These are phyloP conservation scores for Morinoia aosen DNA, from an alignment of 2,888 invertebrate genomes.

Conservation along the genomic window DNA sequence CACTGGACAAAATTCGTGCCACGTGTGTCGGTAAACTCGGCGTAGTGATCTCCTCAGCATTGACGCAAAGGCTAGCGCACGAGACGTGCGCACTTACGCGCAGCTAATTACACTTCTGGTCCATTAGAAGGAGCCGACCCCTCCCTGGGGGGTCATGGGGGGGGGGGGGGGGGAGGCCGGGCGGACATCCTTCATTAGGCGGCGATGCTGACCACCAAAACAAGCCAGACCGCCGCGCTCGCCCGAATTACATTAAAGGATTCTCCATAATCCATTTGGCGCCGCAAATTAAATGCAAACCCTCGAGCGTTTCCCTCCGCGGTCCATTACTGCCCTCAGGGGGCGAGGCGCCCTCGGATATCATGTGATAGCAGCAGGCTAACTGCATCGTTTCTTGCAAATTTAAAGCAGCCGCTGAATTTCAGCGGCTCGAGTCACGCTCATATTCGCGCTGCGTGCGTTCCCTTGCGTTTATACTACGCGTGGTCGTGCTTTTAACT, in stretches of 20 bases:
- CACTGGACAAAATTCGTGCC: too few species aligned
- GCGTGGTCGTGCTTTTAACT: not conserved
- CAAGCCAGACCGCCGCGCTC: constrained; percentile 10
- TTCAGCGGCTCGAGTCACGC: not conserved
- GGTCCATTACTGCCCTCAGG: constrained; percentile 3
- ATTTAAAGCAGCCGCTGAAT: not conserved
- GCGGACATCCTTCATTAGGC: constrained; percentile 12
- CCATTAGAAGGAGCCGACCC: not conserved
- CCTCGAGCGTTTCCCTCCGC: not conserved
- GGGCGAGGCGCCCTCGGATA: constrained; percentile 10
- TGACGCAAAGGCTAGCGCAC: not conserved
- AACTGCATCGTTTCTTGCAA: not conserved
- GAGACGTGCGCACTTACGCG: not conserved
- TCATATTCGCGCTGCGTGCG: not conserved
- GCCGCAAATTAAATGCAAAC: constrained; percentile 12
- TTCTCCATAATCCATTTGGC: constrained; percentile 12
- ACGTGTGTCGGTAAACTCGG: not conserved
- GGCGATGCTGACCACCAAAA: not conserved
- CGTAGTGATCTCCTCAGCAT: not conserved
- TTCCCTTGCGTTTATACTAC: not conserved
- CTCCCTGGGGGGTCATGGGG: not conserved
- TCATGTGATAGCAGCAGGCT: not conserved
- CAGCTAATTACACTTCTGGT: not conserved
- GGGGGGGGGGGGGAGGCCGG: not conserved
- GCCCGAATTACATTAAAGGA: constrained; percentile 12